Conservation (phyloP, 2,113 vertebrate genomes). For the Rhabdornis inornatus region DNA sequence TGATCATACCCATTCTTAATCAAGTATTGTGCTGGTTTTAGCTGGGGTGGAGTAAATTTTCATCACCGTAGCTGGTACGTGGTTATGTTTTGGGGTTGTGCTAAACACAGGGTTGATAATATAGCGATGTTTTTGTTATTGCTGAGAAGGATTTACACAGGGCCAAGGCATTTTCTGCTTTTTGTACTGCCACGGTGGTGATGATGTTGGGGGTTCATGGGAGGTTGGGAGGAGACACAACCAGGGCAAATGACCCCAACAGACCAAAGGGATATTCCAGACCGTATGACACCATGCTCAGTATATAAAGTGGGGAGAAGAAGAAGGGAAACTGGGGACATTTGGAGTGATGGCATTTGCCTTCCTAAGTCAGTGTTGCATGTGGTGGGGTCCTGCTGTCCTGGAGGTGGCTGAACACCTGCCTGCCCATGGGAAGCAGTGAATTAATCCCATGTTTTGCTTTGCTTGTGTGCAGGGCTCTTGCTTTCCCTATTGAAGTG, state of each 20-base stretch:
- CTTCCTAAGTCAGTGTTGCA: background rate
- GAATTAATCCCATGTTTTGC: background rate
- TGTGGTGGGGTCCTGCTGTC: background rate
- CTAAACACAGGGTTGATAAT: background rate
- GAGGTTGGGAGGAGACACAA: background rate
- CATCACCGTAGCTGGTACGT: accelerated
- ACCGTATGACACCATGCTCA: background rate
- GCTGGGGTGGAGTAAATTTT: background rate
- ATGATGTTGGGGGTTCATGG: background rate
- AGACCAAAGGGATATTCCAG: background rate
- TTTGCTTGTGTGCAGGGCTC: background rate
- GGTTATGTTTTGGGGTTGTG: background rate
- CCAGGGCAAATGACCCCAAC: background rate
- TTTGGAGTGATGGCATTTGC: background rate
- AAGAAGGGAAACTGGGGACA: background rate
- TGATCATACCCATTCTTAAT: background rate
- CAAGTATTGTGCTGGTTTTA: background rate
- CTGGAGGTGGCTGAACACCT: background rate
- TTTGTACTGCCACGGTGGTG: background rate
- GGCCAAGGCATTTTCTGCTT: background rate
- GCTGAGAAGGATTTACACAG: background rate
- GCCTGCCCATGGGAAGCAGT: background rate
- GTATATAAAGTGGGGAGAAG: background rate
- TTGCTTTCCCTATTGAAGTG: background rate
- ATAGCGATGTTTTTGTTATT: background rate